phyloP scores from a whole-genome alignment of 2,888 invertebrate species.

The Agriotes lineatus region DNA sequence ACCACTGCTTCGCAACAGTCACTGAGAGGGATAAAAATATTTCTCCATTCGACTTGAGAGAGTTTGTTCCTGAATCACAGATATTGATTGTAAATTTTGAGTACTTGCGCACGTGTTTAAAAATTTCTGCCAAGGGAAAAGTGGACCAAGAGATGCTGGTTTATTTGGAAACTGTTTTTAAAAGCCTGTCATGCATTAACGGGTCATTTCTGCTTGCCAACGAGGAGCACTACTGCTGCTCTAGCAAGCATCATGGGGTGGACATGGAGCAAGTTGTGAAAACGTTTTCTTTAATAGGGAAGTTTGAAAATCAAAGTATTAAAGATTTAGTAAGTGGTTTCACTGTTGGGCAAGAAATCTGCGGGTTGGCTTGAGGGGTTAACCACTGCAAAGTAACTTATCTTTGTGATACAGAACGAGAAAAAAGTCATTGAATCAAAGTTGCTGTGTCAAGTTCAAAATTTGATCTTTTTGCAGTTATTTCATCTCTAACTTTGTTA shows the following conservation, averaged over 20 bases:
- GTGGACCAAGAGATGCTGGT: constrained; percentile 79
- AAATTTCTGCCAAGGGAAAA: constrained; percentile 71
- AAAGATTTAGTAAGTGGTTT: constrained; percentile 74
- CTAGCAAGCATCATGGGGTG: constrained; percentile 84
- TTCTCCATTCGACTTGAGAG: constrained; percentile 75
- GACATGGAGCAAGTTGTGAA: constrained; percentile 76
- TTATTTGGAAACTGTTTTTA: constrained; percentile 87
- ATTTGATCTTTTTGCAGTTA: no score
- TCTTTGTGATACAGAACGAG: no score
- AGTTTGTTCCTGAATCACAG: constrained; percentile 71
- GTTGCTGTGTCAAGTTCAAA: no score
- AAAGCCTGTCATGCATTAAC: constrained; percentile 88
- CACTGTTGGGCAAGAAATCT: no score
- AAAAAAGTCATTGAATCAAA: no score
- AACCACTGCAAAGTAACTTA: no score
- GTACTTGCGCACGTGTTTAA: constrained; percentile 72
- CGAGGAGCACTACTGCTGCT: constrained; percentile 83
- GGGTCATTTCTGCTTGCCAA: constrained; percentile 83
- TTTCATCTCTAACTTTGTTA: no score
- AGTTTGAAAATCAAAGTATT: constrained; percentile 78
- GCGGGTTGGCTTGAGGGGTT: no score
- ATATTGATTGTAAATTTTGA: constrained; percentile 75
- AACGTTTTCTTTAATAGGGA: constrained; percentile 78
- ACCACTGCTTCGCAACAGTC: constrained; percentile 86
- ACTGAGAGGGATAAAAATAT: constrained; percentile 62